Evolutionary conservation across 2,888 invertebrate species (phyloP), one percentile per base, ranked within the genome.

Genomic region (Cantharis flavilabris): DNA sequence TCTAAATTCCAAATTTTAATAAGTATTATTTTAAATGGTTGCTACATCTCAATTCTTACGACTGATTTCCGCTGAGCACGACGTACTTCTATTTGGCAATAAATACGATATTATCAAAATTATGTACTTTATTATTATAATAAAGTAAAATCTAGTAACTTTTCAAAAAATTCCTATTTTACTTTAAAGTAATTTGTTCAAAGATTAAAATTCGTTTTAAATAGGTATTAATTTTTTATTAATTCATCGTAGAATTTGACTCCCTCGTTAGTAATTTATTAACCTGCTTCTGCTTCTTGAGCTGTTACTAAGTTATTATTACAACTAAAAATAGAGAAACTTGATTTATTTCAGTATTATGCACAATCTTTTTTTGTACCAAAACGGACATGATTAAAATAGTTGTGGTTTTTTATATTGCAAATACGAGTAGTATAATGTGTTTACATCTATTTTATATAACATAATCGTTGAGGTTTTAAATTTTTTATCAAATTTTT

Each of bases 401-500:
- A 70, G 64, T 76, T 78, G 78, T 71, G 78, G 78, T 76, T 76
- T 20, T 49, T n/a, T 78, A 73, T 70, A 73, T 76, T 71, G 76
- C 75, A 75, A 73, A 72, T 76, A 73, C 18, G 28, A 30, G 10
- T 30, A 30, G 28, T 16, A 72, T 65, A 14, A 63, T 28, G 49
- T 49, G n/a, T 49, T 49, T n/a, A 49, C 49, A 65, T 71, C 30
- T 78, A 49, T 69, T 73, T 71, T 28, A 73, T 71, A 71, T 71
- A 64, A 72, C 69, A 70, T 75, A 75, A 79, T 79, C 74, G 71
- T 78, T 75, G 69, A 75, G 75, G 65, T 76, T 75, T 75, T 76
- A 69, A 18, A 69, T 73, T 73, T 76, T 76, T 74, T 74, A 69
- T 49, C 65, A 16, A 71, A 72, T 73, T 78, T 72, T 76, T 75